Evolutionary conservation across 1,140 invertebrate genomes (phyloP), one percentile per base, ranked within the genome.

Genomic region (Riptortus pedestris): DNA sequence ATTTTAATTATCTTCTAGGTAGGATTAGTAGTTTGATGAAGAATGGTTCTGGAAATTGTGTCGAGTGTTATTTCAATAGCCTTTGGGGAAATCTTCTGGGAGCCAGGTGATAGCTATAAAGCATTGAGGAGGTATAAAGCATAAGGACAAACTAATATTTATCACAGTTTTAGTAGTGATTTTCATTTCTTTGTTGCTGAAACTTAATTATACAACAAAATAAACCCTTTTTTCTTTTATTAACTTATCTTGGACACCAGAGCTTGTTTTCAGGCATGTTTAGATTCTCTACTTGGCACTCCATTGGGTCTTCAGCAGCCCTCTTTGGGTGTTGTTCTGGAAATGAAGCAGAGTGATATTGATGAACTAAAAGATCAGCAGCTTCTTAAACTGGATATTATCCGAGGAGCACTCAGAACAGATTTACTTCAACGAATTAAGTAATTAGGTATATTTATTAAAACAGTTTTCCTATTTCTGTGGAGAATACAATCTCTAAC

Each of bases 341-440:
- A 75, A 58, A 64, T 71, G 18, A 67, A 69, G 43, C 65, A 61
- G 47, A 60, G 60, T 51, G 70, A 72, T 20, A 64, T 70, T 14
- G 76, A 78, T 65, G 83, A 83, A 69, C 76, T 91, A 52, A 90
- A 90, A 73, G 91, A 95, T 79, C 84, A 85, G 71, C 86, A 93
- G 72, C 73, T 94, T 52, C 82, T 85, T 11, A 88, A 88, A 76
- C 77, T 85, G 18, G 86, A 91, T 77, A 74, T 89, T 0, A 79
- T 89, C 29, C 79, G 85, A 72, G 85, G 84, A 60, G 73, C 90
- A 20, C 69, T 89, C 11, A 78, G 90, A 67, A 89, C 90, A 61
- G 84, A 91, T 72, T 81, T 94, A 67, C 72, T 92, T 43, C 76
- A 83, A 61, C 79, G 83, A 72, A 80, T 85, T 33, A 82, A 75